A percentile compares a stretch with the other conserved stretches of the same genome.
These are phyloP conservation scores for Heliothis subflexa DNA, from an alignment of 1,140 invertebrate species.

Conservation along the genomic window DNA sequence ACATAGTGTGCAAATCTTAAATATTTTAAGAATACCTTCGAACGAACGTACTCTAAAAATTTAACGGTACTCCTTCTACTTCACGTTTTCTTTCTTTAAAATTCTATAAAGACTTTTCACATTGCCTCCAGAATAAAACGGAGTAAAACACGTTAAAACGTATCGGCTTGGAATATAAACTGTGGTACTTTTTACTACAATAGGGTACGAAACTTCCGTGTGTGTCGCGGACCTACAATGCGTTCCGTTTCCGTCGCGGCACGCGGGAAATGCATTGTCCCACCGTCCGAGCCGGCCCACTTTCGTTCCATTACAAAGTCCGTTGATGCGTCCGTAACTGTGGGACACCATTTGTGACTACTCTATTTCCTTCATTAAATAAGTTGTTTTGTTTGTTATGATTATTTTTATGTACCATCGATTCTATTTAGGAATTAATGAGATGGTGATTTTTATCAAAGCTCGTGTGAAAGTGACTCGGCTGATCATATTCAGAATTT, in stretches of 20 bases:
- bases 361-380: conserved; percentile 69
- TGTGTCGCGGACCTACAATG: conserved; percentile 64
- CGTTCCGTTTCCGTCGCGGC: conserved; percentile 59
- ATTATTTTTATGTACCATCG: background rate
- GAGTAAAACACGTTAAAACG: background rate
- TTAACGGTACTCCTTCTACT: no score
- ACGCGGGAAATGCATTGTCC: conserved; percentile 69
- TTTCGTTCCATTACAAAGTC: conserved; percentile 67
- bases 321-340: conserved; percentile 61
- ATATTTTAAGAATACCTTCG: background rate
- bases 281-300: conserved; percentile 63
- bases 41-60: no score
- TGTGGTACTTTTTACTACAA: conserved; percentile 43
- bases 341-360: conserved; percentile 59
- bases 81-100: no score
- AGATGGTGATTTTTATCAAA: background rate
- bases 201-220: conserved; percentile 62
- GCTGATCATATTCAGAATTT: no score
- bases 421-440: background rate
- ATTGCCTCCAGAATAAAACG: background rate
- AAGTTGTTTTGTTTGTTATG: background rate
- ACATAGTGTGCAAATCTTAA: background rate
- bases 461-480: no score
- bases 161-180: conserved; percentile 20
- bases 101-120: no score